phyloP scores from a whole-genome alignment of 2,113 vertebrate genomes.

The Trichechus manatus region DNA sequence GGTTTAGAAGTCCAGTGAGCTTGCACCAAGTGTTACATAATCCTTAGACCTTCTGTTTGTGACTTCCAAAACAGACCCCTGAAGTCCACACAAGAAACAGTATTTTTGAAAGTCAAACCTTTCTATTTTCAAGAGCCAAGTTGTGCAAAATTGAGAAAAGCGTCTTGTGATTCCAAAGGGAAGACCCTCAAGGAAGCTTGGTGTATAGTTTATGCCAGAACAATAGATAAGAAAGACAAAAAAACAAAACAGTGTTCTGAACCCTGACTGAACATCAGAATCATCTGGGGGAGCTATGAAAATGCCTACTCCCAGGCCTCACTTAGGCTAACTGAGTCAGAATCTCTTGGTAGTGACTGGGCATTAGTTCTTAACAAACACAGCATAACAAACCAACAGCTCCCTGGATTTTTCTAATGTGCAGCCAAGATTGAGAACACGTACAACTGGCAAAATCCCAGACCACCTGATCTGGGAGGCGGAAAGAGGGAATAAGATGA shows the following conservation, averaged over 20 bases:
- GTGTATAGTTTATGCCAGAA: background rate
- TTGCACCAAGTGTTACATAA: background rate
- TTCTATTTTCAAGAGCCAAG: conserved; percentile 58
- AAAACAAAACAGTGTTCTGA: background rate
- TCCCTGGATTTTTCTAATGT: background rate
- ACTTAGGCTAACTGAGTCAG: background rate
- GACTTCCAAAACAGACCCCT: background rate
- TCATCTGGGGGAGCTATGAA: background rate
- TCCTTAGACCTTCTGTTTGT: background rate
- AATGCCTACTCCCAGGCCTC: background rate
- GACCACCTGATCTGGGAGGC: background rate
- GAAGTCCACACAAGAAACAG: background rate
- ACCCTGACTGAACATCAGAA: background rate
- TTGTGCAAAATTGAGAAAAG: conserved; percentile 47
- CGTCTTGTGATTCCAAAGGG: conserved; percentile 24
- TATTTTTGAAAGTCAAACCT: conserved; percentile 11
- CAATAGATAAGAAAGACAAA: background rate
- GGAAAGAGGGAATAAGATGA: background rate
- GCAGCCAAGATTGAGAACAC: background rate
- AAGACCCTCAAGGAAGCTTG: background rate
- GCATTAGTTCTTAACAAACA: background rate
- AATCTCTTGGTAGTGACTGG: background rate
- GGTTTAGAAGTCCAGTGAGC: background rate
- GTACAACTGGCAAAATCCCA: background rate
- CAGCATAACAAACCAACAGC: background rate